Base-by-base conservation (phyloP, 2,888 invertebrate species). In the Tiliacea aurago region DNA sequence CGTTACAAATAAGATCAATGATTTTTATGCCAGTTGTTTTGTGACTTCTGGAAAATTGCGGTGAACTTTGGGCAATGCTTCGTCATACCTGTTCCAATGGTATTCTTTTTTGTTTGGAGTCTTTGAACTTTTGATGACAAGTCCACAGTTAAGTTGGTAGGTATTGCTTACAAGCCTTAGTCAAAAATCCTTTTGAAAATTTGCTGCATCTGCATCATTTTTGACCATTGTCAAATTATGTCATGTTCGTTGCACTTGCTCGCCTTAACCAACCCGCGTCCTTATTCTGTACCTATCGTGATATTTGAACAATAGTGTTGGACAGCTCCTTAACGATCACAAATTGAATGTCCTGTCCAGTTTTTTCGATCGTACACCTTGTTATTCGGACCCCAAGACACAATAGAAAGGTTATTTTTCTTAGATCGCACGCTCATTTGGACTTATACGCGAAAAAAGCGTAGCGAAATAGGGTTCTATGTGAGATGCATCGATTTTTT, bases 301-400 rank as follows among this genome's bases (percentile, higher is more conserved):
- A 91, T 90, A 84, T 82, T 87, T 87, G 88, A 88, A 94, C 93
- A 94, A 93, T 88, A 85, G 88, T 64, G 75, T 80, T 78, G 84
- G 89, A 90, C 92, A 90, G 87, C 85, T 89, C 88, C 86, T 89
- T 92, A 93, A 91, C 91, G 86, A 91, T 89, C 88, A 91, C 90
- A 93, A 94, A 94, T 94, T 93, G 93, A 94, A 94, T 90, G 90
- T 93, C 91, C 91, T 91, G 90, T 69, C 73, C 73, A 53, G 53
- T 88, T 90, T 91, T 92, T 92, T 91, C 86, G 69, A 70, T 83
- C 73, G 80, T 78, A 89, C 90, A 91, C 88, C 92, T 91, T 87
- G 93, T 92, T 92, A 93, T 90, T 85, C 87, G 88, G 89, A 77
- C 70, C 82, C 80, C 81, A 62, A 75, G 13, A 59, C 70, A 83